Evolutionary conservation across 1,140 invertebrate species (phyloP).

Genomic region (Leucophenga varia): DNA sequence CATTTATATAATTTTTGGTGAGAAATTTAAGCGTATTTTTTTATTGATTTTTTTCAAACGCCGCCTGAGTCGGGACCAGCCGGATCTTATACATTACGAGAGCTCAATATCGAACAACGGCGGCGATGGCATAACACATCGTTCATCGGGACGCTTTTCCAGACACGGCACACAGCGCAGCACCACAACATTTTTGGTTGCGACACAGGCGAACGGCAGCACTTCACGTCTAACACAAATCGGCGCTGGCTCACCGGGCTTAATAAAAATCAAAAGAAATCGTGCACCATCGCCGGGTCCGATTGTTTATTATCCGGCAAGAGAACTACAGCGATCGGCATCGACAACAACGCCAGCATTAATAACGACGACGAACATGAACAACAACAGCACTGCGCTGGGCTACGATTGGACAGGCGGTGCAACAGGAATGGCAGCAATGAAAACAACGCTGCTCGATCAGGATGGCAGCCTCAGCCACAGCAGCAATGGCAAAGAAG

Average conservation of each 20-base stretch:
- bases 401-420: constrained; percentile 43
- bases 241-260: constrained; percentile 35
- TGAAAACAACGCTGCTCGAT: constrained; percentile 9
- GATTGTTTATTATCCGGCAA: constrained; percentile 68
- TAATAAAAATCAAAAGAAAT: constrained; percentile 47
- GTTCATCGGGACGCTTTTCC: constrained; percentile 67
- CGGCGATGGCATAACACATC: constrained; percentile 60
- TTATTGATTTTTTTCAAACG: constrained; percentile 80
- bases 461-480: too few relatives aligned
- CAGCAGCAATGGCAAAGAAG: too few relatives aligned
- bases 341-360: constrained; percentile 32
- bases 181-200: constrained; percentile 45
- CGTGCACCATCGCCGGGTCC: constrained; percentile 62
- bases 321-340: constrained; percentile 43
- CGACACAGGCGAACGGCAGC: constrained; percentile 52
- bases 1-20: constrained; percentile 95
- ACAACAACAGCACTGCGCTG: constrained; percentile 46
- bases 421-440: constrained; percentile 9
- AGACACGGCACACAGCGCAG: constrained; percentile 64
- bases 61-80: constrained; percentile 64
- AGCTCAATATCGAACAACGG: constrained; percentile 78
- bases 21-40: constrained; percentile 92
- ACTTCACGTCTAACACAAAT: constrained; percentile 44
- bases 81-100: constrained; percentile 76
- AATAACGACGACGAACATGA: constrained; percentile 23